Conservation (phyloP, 2,888 invertebrate species). For the Hedychridium roseum region DNA sequence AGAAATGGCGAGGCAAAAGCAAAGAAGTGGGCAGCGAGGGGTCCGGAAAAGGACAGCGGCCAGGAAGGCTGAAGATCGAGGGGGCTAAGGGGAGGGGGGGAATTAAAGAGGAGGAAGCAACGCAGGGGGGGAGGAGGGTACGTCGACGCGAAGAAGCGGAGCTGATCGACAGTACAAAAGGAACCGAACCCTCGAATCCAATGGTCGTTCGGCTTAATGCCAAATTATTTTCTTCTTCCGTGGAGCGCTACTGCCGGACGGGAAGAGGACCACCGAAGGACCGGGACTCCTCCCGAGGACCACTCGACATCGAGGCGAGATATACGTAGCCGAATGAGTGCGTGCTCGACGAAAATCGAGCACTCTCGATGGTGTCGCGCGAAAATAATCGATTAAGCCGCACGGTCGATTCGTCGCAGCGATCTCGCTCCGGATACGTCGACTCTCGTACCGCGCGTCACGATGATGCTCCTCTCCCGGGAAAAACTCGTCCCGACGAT, state of each 20-base stretch:
- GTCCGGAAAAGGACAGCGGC: no score
- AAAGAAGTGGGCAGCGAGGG: no score
- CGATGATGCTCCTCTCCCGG: not conserved
- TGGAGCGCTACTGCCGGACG: conserved; percentile 16
- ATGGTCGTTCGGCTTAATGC: conserved; percentile 39
- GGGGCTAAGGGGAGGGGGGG: conserved; percentile 2
- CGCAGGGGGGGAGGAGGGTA: conserved; percentile 2
- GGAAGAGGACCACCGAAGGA: conserved; percentile 11
- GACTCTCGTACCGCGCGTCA: not conserved
- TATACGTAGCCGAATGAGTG: conserved; percentile 28
- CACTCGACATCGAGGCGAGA: conserved; percentile 29
- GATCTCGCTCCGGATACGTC: not conserved
- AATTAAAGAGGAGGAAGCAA: not conserved
- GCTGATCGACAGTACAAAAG: conserved; percentile 41
- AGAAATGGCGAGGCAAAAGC: no score
- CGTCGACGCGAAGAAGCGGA: conserved; percentile 28
- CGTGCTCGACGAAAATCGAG: conserved; percentile 2
- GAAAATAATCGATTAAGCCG: conserved; percentile 25
- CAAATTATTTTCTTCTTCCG: conserved; percentile 41
- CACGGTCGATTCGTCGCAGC: not conserved
- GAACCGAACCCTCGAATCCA: conserved; percentile 29
- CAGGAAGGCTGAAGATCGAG: no score
- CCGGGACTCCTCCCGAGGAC: not conserved
- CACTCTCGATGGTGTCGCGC: conserved; percentile 20
- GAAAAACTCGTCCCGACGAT: not conserved